phyloP scores from a whole-genome alignment of 2,888 invertebrate genomes.

The Lithophane semibrunnea region DNA sequence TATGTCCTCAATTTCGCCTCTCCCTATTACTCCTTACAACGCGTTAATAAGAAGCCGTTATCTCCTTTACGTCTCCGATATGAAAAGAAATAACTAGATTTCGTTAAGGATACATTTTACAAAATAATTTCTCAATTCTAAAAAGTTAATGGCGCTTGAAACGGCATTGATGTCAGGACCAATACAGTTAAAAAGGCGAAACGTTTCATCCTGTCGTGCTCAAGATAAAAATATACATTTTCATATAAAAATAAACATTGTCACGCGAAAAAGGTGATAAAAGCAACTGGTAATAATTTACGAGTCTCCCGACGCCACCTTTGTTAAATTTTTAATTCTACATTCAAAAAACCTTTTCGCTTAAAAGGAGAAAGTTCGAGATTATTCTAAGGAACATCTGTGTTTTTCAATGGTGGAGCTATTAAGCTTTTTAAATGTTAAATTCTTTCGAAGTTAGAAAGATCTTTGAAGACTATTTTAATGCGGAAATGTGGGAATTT shows the following conservation, averaged over 20 bases:
- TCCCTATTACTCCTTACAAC: slow-evolving; percentile 7
- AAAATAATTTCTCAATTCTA: slow-evolving; percentile 50
- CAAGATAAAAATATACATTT: slow-evolving; percentile 59
- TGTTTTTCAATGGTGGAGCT: slow-evolving; percentile 57
- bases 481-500: slow-evolving; percentile 37
- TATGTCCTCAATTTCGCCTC: neutral
- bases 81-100: slow-evolving; percentile 47
- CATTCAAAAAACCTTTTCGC: slow-evolving; percentile 54
- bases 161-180: slow-evolving; percentile 43
- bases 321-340: slow-evolving; percentile 64
- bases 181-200: slow-evolving; percentile 46
- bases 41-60: slow-evolving; percentile 26
- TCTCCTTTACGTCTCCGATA: slow-evolving; percentile 9
- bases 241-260: slow-evolving; percentile 57
- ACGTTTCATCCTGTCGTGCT: slow-evolving; percentile 32
- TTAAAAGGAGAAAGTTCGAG: slow-evolving; percentile 54
- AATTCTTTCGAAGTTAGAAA: slow-evolving; percentile 55
- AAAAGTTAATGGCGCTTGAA: slow-evolving; percentile 51
- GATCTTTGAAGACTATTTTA: slow-evolving; percentile 50
- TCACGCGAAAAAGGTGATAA: slow-evolving; percentile 52
- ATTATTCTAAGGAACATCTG: slow-evolving; percentile 61
- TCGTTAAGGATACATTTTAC: slow-evolving; percentile 35
- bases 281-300: slow-evolving; percentile 64
- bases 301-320: slow-evolving; percentile 36
- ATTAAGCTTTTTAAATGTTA: slow-evolving; percentile 63